Evolutionary conservation across 2,888 invertebrate species (phyloP), one percentile per base, ranked within the genome.

Genomic region (Trissolcus japonicus): DNA sequence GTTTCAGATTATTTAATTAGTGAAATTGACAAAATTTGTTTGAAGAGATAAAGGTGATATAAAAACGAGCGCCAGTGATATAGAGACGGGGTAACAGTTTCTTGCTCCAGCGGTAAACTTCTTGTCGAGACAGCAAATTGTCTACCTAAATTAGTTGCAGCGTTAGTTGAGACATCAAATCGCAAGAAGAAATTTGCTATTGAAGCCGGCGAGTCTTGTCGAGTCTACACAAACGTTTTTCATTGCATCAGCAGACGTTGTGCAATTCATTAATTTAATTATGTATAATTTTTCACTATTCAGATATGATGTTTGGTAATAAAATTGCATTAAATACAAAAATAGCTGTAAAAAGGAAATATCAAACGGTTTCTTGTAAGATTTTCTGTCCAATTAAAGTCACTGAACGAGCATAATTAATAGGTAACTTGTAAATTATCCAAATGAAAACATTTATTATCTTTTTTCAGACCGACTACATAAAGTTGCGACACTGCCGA

Each of bases 141-240:
- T 69, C 69, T 69, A 43, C 55, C 69, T 69, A 69, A 69, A 62
- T 69, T 69, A 69, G 69, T 69, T 69, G 69, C 69, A 69, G 69
- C 61, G 69, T 56, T 69, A 69, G 56, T 69, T 69, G 62, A 69
- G 62, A 69, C 62, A 56, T 69, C 61, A 69, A 69, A 69, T 69
- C 61, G 46, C 41, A 40, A 69, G 62, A 62, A 69, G 69, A 68
- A 68, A 68, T 68, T 68, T 21, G 51, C 59, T 35, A 60, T 68
- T 68, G 59, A 68, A 60, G 67, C 53, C 21, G 14, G 25, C 46
- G 40, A 56, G 54, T 54, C 67, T 46, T 35, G 59, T 60, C 61
- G 60, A 46, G 48, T 54, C 48, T 61, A 16, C 35, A 35, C 29
- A n/a, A 21, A 48, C 48, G 55, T 69, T 61, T 61, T 69, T 62